phyloP scores from a whole-genome alignment of 2,888 invertebrate genomes.

The Campopleginae sp. region DNA sequence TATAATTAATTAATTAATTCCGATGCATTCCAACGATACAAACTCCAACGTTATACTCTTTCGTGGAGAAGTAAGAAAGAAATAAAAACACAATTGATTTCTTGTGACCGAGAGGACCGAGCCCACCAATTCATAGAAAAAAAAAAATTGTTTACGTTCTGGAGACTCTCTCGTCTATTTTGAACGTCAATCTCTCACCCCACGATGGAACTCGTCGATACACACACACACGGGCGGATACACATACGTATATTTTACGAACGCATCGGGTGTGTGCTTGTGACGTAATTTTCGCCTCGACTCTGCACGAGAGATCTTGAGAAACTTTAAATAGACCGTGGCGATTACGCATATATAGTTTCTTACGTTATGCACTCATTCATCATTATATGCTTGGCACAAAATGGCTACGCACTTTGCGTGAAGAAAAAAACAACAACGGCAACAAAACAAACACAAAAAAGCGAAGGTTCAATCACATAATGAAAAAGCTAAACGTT shows the following conservation, averaged over 20 bases:
- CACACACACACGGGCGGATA: constrained; percentile 23
- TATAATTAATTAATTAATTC: no score
- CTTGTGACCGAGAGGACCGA: neutral
- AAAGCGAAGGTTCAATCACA: neutral
- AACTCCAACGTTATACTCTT: no score
- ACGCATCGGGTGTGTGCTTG: constrained; percentile 58
- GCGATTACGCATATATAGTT: constrained; percentile 33
- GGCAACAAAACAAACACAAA: neutral
- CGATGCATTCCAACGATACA: no score
- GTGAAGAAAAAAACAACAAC: neutral
- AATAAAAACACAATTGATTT: neutral
- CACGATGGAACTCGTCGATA: constrained; percentile 3
- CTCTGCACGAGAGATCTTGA: constrained; percentile 56
- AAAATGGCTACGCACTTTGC: neutral
- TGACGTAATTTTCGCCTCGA: constrained; percentile 63
- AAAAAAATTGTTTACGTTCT: constrained; percentile 21
- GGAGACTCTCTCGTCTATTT: constrained; percentile 30
- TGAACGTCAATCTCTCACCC: constrained; percentile 31
- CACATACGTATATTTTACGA: no score
- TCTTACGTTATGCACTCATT: constrained; percentile 25
- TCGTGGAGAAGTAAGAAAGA: neutral
- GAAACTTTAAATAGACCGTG: constrained; percentile 69
- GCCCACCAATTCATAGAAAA: neutral
- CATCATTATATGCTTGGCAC: constrained; percentile 5
- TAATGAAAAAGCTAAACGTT: neutral